Evolutionary conservation across 2,113 vertebrate species (phyloP).

Genomic region (Myotis brandtii): DNA sequence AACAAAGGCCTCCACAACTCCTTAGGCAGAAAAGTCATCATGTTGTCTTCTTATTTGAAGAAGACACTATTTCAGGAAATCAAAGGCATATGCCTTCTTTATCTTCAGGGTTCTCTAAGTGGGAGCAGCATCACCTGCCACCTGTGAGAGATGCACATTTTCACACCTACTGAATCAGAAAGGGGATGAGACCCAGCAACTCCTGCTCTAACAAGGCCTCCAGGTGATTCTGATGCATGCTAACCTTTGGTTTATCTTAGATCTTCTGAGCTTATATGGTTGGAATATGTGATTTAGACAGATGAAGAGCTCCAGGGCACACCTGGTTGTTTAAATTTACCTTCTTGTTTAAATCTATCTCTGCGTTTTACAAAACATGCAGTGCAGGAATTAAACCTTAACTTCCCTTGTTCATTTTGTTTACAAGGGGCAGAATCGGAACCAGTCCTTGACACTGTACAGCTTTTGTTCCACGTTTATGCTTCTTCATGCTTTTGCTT

Average conservation of each 20-base stretch:
- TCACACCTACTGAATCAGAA: neutral
- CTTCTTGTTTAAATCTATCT: neutral
- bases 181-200: neutral
- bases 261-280: neutral
- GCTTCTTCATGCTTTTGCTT: neutral
- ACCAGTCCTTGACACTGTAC: neutral
- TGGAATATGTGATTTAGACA: neutral
- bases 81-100: neutral
- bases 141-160: neutral
- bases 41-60: neutral
- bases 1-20: neutral
- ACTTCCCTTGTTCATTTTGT: neutral
- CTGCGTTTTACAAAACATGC: neutral
- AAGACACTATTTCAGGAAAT: neutral
- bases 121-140: neutral
- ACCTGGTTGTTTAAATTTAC: neutral
- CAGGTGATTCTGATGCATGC: neutral
- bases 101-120: neutral
- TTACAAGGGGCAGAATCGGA: neutral
- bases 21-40: neutral
- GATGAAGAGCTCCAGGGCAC: neutral
- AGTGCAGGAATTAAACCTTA: neutral
- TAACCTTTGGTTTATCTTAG: neutral
- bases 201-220: neutral
- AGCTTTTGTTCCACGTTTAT: neutral